Evolutionary conservation across 1,140 invertebrate species (phyloP), one percentile per base, ranked within the genome.

Genomic region (Drosophila simulans): DNA sequence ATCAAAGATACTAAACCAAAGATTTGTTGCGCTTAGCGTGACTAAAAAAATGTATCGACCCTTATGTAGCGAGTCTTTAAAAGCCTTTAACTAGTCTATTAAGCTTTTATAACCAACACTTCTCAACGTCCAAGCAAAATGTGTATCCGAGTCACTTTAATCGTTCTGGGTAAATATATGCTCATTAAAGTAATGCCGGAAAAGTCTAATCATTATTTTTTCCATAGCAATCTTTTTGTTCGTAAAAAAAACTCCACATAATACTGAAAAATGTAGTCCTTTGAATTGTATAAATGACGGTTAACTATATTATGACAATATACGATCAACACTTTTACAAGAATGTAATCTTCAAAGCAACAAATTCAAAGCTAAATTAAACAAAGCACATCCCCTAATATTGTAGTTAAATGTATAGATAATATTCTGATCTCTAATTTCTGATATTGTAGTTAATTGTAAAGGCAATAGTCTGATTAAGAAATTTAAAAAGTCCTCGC

Each of bases 261-360:
- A 3, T 13, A 43, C 22, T 51, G 42, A 31, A 31, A 72, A 49
- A 5, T 48, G 45, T n/a, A 48, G n/a, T 27, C 22, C 22, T 1
- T 22, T 48, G 13, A 11, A 5, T 4, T 45, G 42, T 45, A 8
- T 1, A 10, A 15, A n/a, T 15, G 40, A 15, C 2, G 2, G 2
- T 40, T 8, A 42, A 3, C n/a, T 3, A 8, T 42, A 17, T 31
- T 31, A 31, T 31, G 27, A 31, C 27, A 5, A 31, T 8, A 31
- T 31, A 31, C 2, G 27, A 31, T 8, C 7, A 8, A 31, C 27
- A 31, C 0, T 31, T 15, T 5, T 15, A 13, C 4, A 5, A 37
- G 0, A 37, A 37, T 4, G 35, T 37, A 37, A 17, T 17, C 17
- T 17, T 17, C 17, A 17, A 17, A 22, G 20, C 20, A 22, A 22